These are phyloP conservation scores for Orchestes rusci DNA, from an alignment of 2,888 invertebrate species.

Conservation along the genomic window DNA sequence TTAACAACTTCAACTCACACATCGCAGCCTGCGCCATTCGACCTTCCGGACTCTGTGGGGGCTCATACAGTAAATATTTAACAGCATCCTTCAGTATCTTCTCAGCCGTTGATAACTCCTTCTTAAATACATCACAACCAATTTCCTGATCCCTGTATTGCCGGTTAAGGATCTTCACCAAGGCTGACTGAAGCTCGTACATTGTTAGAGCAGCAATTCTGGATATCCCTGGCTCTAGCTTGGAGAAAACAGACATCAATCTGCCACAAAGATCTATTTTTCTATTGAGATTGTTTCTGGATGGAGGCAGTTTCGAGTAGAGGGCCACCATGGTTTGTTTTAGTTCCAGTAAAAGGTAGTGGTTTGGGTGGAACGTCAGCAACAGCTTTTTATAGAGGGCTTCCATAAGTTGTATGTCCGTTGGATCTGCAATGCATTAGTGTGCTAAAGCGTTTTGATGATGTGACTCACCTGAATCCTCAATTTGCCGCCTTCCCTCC, in stretches of 20 bases:
- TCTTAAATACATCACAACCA: conserved; percentile 48
- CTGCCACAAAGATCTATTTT: conserved; percentile 62
- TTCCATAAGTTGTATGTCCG: conserved; percentile 45
- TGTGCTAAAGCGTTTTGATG: too few relatives aligned
- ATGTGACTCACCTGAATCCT: conserved; percentile 36
- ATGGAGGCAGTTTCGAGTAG: conserved; percentile 36
- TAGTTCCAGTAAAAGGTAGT: conserved; percentile 59
- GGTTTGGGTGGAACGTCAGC: conserved; percentile 56
- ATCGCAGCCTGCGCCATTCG: conserved; percentile 61
- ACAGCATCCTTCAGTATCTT: conserved; percentile 54
- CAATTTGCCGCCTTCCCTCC: conserved; percentile 44
- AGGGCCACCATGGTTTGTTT: conserved; percentile 61
- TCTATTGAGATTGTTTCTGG: conserved; percentile 46
- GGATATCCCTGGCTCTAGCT: conserved; percentile 64
- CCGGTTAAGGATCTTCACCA: conserved; percentile 57
- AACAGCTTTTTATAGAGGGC: conserved; percentile 46
- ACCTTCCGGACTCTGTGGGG: conserved; percentile 65
- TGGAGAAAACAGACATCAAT: conserved; percentile 56
- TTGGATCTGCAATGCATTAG: conserved; percentile 43
- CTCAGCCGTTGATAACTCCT: conserved; percentile 52
- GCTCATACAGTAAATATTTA: conserved; percentile 63
- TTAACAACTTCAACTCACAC: conserved; percentile 51
- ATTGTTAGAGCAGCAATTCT: conserved; percentile 63
- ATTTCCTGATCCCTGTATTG: conserved; percentile 56
- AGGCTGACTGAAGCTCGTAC: conserved; percentile 67